phyloP scores from a whole-genome alignment of 2,797 vertebrate genomes.

The Podarcis siculus region DNA sequence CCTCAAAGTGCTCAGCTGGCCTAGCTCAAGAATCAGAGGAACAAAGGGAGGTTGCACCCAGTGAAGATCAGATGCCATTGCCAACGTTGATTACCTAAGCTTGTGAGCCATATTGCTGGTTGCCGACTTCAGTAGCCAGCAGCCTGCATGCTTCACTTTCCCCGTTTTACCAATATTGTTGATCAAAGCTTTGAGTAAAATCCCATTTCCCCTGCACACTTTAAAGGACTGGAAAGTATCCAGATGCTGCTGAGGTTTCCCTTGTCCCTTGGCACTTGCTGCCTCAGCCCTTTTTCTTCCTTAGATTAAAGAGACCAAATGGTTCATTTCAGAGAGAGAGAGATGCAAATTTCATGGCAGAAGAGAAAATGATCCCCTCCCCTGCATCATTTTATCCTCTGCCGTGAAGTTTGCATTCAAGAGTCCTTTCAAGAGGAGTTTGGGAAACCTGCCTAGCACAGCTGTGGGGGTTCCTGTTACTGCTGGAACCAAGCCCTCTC shows the following conservation, averaged over 20 bases:
- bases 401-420: conserved; percentile 38
- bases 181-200: background rate
- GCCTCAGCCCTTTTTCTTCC: background rate
- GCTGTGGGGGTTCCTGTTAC: conserved; percentile 37
- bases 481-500: conserved; percentile 11
- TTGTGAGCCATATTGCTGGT: background rate
- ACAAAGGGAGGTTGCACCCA: background rate
- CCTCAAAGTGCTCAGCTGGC: background rate
- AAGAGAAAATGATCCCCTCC: no score
- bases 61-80: background rate
- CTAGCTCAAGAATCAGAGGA: background rate
- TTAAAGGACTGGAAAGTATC: background rate
- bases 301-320: conserved; percentile 7
- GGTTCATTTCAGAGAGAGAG: conserved; percentile 21
- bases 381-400: background rate
- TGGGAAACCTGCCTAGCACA: conserved; percentile 21
- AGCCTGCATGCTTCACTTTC: background rate
- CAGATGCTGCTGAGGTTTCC: background rate
- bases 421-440: conserved; percentile 19
- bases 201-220: background rate
- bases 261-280: background rate
- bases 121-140: background rate
- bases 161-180: background rate
- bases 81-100: background rate
- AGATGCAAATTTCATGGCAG: no score